Evolutionary conservation across 2,888 invertebrate species (phyloP).

Genomic region (Drosophila robusta): DNA sequence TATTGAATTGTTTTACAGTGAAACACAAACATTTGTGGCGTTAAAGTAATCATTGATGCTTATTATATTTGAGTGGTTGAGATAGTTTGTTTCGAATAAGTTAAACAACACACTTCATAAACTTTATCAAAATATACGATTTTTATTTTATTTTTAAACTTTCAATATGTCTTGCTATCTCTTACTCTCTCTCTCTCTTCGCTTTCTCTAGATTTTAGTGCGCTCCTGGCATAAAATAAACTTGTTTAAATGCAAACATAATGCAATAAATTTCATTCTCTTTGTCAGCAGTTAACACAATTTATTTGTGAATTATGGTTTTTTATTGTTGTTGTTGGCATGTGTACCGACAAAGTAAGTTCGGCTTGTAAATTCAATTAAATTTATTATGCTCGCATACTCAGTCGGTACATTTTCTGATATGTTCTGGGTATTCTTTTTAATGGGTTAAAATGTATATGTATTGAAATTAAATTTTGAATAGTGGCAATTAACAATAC

Average conservation of each 20-base stretch:
- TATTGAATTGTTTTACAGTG: not conserved
- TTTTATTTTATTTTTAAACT: not conserved
- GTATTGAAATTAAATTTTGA: constrained; percentile 60
- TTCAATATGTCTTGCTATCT: not conserved
- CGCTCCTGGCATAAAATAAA: constrained; percentile 35
- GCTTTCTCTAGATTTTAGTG: too few species aligned
- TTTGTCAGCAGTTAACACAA: constrained; percentile 59
- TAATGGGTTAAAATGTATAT: constrained; percentile 49
- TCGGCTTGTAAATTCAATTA: constrained; percentile 73
- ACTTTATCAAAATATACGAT: too few species aligned
- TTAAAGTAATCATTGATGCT: not conserved
- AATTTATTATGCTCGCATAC: constrained; percentile 64
- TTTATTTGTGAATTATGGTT: constrained; percentile 46
- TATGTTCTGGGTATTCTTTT: constrained; percentile 30
- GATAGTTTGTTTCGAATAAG: too few species aligned
- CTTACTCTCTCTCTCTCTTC: not conserved
- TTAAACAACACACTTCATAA: not conserved
- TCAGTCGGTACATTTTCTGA: constrained; percentile 20
- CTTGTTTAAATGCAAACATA: constrained; percentile 69
- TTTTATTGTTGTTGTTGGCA: constrained; percentile 34
- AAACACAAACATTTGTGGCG: not conserved
- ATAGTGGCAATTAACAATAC: constrained; percentile 57
- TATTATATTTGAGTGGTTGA: not conserved
- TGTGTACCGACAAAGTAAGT: constrained; percentile 57
- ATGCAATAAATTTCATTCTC: constrained; percentile 70